These are phyloP conservation scores for Bubo scandiacus DNA, from an alignment of 2,113 vertebrate genomes.

Conservation along the genomic window DNA sequence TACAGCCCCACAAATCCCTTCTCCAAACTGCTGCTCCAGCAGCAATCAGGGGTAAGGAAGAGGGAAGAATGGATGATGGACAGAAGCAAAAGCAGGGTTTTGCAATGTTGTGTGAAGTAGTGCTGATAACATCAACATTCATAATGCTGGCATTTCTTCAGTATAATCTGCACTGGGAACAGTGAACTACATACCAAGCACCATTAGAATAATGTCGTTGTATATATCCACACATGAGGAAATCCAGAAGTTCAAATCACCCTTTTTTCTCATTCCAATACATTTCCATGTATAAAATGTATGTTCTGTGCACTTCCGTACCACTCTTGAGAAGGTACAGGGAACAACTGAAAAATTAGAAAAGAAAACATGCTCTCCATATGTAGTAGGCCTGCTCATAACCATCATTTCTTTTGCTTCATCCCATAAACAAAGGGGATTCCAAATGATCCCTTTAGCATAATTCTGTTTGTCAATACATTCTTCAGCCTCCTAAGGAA, in stretches of 20 bases:
- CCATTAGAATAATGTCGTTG: neutral
- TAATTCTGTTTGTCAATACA: neutral
- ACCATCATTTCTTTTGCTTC: neutral
- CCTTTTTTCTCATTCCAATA: neutral
- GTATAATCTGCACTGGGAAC: neutral
- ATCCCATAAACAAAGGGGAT: neutral
- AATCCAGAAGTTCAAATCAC: neutral
- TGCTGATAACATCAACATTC: neutral
- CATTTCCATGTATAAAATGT: neutral
- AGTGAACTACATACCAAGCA: neutral
- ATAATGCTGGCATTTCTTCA: neutral
- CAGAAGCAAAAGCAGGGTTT: neutral
- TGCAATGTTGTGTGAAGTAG: neutral
- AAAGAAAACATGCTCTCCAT: neutral
- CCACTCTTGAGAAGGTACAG: neutral
- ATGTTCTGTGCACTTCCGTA: neutral
- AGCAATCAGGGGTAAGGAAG: neutral
- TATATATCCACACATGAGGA: neutral
- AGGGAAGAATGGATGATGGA: neutral
- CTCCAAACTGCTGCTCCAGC: neutral
- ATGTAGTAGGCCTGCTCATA: neutral
- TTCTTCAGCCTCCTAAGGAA: neutral
- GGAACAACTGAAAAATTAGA: neutral
- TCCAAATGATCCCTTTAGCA: neutral
- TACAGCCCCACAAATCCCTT: neutral